Base-by-base conservation (phyloP, 2,888 invertebrate species). In the Eubasilissa splendida region DNA sequence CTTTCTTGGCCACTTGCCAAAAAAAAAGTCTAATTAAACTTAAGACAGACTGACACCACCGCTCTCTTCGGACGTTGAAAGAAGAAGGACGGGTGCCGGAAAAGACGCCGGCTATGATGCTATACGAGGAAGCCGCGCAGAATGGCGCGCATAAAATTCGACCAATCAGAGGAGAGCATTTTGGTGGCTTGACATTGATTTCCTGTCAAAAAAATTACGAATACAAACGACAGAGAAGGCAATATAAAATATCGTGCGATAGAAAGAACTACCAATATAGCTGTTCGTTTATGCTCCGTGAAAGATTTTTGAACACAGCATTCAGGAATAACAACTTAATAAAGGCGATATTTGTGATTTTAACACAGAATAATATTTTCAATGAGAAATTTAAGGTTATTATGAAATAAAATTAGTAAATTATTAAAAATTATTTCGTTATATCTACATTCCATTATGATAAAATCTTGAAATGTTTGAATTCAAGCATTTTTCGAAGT, bases 1-100 rank as follows among this genome's bases (percentile, higher is more conserved):
- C 91, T 89, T 90, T 91, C 93, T 91, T 93, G 91, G 86, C 89
- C 88, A 88, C 87, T 87, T 76, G 80, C 76, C 76, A 87, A 87
- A 87, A 88, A 89, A 89, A 88, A 89, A 88, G 87, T 86, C 88
- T 89, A 89, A 88, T 68, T 56, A 42, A 70, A 76, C 63, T 78
- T 81, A 81, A 79, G 70, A 76, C 78, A 68, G 70, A 88, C 89
- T 87, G 85, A 86, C 88, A 87, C 90, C 89, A 90, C 90, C 90
- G 89, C 88, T 89, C 87, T 88, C 88, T 87, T 87, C 87, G 89
- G 89, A 89, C 88, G 89, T 89, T 88, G 89, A 90, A 89, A 89
- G 89, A 88, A 90, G 90, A 90, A 90, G 90, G 77, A 83, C 74
- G 68, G 79, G 52, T 85, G 58, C 77, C 84, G 83, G 82, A 83